A percentile compares a stretch with the other conserved stretches of the same genome.
Conservation (phyloP, 2,888 invertebrate species). For the Zonitis immaculata region DNA sequence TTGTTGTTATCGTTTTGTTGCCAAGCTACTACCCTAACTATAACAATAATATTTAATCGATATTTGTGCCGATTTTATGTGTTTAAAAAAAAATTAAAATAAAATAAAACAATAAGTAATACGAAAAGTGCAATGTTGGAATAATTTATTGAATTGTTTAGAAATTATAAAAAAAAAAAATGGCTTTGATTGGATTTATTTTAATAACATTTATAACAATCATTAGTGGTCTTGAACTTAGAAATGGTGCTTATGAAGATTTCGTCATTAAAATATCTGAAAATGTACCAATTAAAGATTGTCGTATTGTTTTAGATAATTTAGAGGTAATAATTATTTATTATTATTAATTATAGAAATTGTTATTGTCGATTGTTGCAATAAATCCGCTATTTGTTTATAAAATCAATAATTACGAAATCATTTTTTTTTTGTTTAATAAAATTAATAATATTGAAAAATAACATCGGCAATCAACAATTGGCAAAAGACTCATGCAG, state of each 20-base stretch:
- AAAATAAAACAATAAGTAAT: no score
- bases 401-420: background rate
- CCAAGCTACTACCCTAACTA: background rate
- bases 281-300: constrained; percentile 48
- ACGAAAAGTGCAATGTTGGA: background rate
- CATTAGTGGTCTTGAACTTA: constrained; percentile 36
- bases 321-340: constrained; percentile 47
- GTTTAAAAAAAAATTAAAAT: no score
- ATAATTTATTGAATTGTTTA: background rate
- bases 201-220: background rate
- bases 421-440: background rate
- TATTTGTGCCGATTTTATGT: constrained; percentile 7
- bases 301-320: constrained; percentile 48
- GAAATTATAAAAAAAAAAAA: background rate
- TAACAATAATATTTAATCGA: constrained; percentile 7
- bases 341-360: background rate
- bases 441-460: background rate
- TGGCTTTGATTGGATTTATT: constrained; percentile 10
- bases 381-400: background rate
- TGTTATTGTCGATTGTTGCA: background rate
- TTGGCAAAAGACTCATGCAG: background rate
- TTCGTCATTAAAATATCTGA: constrained; percentile 49
- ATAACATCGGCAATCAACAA: constrained; percentile 6
- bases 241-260: constrained; percentile 50
- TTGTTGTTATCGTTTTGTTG: background rate